Evolutionary conservation across 1,140 invertebrate genomes (phyloP), one percentile per base, ranked within the genome.

Genomic region (Caenorhabditis tropicalis): DNA sequence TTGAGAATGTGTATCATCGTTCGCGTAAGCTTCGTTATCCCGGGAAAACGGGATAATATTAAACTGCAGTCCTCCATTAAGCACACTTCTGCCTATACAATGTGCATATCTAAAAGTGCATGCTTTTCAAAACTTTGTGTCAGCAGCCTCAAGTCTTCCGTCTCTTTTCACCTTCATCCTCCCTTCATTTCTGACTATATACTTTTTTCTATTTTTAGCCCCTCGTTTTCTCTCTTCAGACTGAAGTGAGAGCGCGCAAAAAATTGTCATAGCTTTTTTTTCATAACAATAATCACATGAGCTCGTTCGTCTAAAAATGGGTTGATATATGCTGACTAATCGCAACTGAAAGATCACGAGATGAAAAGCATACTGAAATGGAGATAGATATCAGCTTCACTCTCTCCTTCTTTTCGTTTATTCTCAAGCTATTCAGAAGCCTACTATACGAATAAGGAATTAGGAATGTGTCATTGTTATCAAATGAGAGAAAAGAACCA

Each of bases 151-250:
- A 31, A 36, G 58, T n/a, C 58, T 29, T 65, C 58, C 58, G 21
- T 33, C 58, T 65, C 15, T 65, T 36, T 65, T 65, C 58, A 65
- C 58, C 58, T 65, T 65, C 36, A 10, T 56, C 16, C 58, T 65
- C 15, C 31, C 31, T 65, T 3, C 58, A 33, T 33, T 65, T 65
- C 58, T 65, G 58, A 65, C 58, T 65, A 65, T 65, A 65, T 65
- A 65, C 58, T 65, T 65, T 65, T 51, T 65, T 33, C 58, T 65
- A 65, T 65, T 65, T 65, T 33, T 65, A 65, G 58, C n/a, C 24
- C 24, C 24, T 27, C 15, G 5, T 9, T 65, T 65, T 36, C 29
- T 33, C 29, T 33, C 36, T 19, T 15, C 19, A 65, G 15, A 19
- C 24, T 65, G 7, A 33, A 19, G 16, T 27, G 58, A 65, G 58